Percentiles rank a stretch among this genome's conserved stretches.
These are phyloP conservation scores for Crotalus tigris DNA, from an alignment of 2,113 vertebrate species.

Conservation along the genomic window DNA sequence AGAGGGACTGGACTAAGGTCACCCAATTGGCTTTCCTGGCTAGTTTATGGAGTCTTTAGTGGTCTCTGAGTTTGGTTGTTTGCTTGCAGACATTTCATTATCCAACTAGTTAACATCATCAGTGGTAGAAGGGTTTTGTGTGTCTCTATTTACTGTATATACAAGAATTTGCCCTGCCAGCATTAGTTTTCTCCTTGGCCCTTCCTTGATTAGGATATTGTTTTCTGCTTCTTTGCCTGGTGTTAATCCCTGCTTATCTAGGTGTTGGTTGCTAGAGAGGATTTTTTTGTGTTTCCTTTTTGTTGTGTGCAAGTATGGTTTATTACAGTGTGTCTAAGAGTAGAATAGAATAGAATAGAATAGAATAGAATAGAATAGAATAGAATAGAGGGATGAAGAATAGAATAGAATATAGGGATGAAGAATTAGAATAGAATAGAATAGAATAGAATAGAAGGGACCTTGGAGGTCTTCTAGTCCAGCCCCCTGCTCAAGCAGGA, in stretches of 20 bases:
- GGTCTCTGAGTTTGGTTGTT: not conserved
- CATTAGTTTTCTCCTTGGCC: not conserved
- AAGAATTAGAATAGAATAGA: too few species aligned
- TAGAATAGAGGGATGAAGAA: too few species aligned
- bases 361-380: too few species aligned
- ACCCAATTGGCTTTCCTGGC: not conserved
- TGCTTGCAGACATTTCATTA: not conserved
- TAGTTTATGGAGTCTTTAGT: not conserved
- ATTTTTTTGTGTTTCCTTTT: not conserved
- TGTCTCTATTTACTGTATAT: not conserved
- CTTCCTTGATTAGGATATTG: not conserved
- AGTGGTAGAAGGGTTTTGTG: not conserved
- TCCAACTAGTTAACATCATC: not conserved
- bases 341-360: too few species aligned
- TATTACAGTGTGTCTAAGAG: not conserved
- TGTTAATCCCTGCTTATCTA: not conserved
- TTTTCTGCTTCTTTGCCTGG: not conserved
- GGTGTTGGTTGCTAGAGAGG: not conserved
- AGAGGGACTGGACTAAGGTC: too few species aligned
- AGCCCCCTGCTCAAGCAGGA: too few species aligned
- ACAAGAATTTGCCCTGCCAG: not conserved
- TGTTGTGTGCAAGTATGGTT: not conserved
- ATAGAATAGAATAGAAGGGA: too few species aligned
- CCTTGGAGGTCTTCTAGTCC: too few species aligned
- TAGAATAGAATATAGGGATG: accelerated